Evolutionary conservation across 2,888 invertebrate species (phyloP).

Genomic region (Cheilosia vulpina): DNA sequence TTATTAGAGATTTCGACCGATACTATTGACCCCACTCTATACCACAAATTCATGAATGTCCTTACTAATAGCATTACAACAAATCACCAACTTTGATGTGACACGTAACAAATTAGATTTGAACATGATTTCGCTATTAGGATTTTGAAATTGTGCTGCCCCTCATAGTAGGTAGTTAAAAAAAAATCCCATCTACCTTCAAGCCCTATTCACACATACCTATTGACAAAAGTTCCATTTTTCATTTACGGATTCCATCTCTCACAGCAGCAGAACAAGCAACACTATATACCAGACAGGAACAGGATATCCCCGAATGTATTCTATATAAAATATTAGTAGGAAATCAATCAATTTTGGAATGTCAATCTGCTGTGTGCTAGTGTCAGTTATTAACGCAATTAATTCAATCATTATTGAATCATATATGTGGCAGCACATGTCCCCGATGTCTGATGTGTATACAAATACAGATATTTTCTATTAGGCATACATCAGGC

Average conservation of each 20-base stretch:
- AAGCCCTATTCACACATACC: conserved; percentile 1
- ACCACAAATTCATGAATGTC: not conserved
- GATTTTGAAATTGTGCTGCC: not conserved
- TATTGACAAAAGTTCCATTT: conserved; percentile 43
- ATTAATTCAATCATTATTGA: conserved; percentile 84
- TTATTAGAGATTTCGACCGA: too few relatives aligned
- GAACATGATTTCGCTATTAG: conserved; percentile 36
- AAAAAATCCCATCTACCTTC: not conserved
- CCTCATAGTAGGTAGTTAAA: not conserved
- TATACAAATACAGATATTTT: conserved; percentile 48
- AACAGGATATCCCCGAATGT: conserved; percentile 42
- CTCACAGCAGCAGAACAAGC: not conserved
- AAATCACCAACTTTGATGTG: conserved; percentile 49
- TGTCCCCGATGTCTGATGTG: conserved; percentile 64
- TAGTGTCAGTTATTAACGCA: conserved; percentile 84
- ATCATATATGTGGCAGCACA: conserved; percentile 81
- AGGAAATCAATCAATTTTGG: conserved; percentile 77
- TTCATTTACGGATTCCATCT: conserved; percentile 52
- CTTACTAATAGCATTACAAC: conserved; percentile 20
- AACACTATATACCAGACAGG: conserved; percentile 6
- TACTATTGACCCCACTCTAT: too few relatives aligned
- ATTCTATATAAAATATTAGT: conserved; percentile 72
- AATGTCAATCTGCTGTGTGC: conserved; percentile 77
- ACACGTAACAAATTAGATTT: conserved; percentile 65
- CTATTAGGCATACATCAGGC: conserved; percentile 39